Base-by-base conservation (phyloP, 2,113 vertebrate species). In the Phaethon lepturus region DNA sequence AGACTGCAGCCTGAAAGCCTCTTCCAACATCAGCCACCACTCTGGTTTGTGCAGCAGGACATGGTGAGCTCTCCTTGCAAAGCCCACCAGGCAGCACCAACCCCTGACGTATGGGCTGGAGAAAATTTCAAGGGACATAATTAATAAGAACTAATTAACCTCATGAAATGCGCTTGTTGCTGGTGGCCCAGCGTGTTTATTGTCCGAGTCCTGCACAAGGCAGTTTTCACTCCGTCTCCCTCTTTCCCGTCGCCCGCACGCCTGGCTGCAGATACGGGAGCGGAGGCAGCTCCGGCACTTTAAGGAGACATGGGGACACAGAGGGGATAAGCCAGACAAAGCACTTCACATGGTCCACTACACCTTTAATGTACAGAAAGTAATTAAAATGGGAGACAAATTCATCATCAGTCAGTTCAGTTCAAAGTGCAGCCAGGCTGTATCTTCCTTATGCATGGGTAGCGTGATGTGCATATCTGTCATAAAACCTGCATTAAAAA, bases 401-500 rank as follows among this genome's bases (percentile, higher is more conserved):
- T 96, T 86, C 92, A 86, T 94, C 29, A 59, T 2, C 96, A 82
- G 85, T 66, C 91, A 62, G 94, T 49, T 92, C 78, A 47, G 79
- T 19, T 73, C 71, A 38, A 63, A 60, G 96, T 38, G 93, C 87
- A 55, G 94, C 90, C 62, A 49, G 92, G 64, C 94, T 55, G 72
- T 31, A 31, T 81, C 95, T 94, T 91, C 88, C 93, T 67, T 35
- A 73, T 47, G 96, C 96, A 94, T 86, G 96, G 94, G 42, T 38
- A 73, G 90, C 90, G 40, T 31, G 95, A 95, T 52, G 95, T 60
- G 90, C 84, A 53, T 75, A 96, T 92, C 97, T 63, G 83, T 82
- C 97, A 68, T 87, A 90, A 97, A 95, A 91, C 93, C 93, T 33
- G 96, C 95, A 73, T 95, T 95, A 93, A 84, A 94, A 95, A 96